A percentile compares a stretch with the other conserved stretches of the same genome.
Evolutionary conservation across 92 coral and sea anemone species (phyloP).

Genomic region (Metridium senile): DNA sequence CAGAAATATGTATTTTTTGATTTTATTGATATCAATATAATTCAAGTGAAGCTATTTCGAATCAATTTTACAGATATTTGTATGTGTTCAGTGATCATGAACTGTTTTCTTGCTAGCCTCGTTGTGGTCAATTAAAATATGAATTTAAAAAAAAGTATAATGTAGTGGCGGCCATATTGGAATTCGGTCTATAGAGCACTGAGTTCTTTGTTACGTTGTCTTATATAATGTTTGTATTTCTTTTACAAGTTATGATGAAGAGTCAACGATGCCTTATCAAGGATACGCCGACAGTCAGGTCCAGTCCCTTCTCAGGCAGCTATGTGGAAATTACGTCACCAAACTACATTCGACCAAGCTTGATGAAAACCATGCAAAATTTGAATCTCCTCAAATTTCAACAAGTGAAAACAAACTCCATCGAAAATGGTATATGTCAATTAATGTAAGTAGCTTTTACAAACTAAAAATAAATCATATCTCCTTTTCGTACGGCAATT

Average conservation of each 20-base stretch:
- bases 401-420: background rate
- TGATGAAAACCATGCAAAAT: background rate
- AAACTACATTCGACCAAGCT: constrained; percentile 13
- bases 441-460: constrained; percentile 4
- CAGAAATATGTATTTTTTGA: too few species aligned
- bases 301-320: constrained; percentile 32
- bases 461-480: background rate
- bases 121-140: too few species aligned
- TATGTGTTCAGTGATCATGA: too few species aligned
- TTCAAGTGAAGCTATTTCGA: too few species aligned
- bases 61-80: too few species aligned
- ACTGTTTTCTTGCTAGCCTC: too few species aligned
- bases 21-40: too few species aligned
- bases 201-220: too few species aligned
- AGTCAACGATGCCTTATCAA: constrained; percentile 35
- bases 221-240: background rate
- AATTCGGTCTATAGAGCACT: too few species aligned
- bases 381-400: background rate
- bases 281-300: constrained; percentile 54
- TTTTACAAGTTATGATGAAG: constrained; percentile 24
- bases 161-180: too few species aligned
- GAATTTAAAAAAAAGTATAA: too few species aligned
- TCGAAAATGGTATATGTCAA: constrained; percentile 22
- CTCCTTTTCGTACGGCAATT: background rate
- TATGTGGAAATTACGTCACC: constrained; percentile 29